Conservation (phyloP, 2,888 invertebrate genomes). For the Ectemnius cavifrons region DNA sequence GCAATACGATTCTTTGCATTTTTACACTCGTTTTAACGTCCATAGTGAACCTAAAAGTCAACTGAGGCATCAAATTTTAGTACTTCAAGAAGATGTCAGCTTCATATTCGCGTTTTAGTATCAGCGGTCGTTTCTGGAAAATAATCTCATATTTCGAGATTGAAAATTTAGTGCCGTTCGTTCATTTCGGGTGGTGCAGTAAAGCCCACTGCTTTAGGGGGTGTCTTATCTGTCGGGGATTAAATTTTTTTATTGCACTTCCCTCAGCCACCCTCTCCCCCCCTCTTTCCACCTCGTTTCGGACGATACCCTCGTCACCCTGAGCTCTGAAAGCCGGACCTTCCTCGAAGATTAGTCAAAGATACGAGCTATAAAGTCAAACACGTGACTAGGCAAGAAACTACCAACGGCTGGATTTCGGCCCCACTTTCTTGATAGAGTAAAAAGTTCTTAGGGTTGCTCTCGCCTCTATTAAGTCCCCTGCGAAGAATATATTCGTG, state of each 20-base stretch:
- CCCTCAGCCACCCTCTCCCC: no score
- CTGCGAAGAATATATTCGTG: not conserved
- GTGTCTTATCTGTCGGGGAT: constrained; percentile 29
- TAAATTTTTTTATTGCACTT: constrained; percentile 36
- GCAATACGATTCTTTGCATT: no score
- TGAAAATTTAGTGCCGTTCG: no score
- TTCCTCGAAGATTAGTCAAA: constrained; percentile 47
- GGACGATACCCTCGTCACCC: constrained; percentile 13
- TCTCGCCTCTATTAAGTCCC: not conserved
- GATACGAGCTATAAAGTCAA: constrained; percentile 53
- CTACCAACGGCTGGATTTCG: constrained; percentile 9
- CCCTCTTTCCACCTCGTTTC: not conserved
- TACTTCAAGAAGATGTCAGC: no score
- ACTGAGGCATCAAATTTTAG: no score
- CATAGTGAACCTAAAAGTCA: no score
- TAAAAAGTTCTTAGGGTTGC: not conserved
- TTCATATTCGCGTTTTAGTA: no score
- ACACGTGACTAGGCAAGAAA: constrained; percentile 41
- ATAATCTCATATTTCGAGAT: no score
- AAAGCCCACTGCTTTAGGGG: not conserved
- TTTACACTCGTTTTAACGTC: no score
- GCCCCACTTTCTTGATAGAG: not conserved
- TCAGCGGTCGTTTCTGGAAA: no score
- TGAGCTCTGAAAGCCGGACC: constrained; percentile 24
- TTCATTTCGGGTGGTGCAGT: no score